A percentile compares a stretch with the other conserved stretches of the same genome.
Conservation (phyloP, 2,888 invertebrate species). For the Calliscelio sp. region DNA sequence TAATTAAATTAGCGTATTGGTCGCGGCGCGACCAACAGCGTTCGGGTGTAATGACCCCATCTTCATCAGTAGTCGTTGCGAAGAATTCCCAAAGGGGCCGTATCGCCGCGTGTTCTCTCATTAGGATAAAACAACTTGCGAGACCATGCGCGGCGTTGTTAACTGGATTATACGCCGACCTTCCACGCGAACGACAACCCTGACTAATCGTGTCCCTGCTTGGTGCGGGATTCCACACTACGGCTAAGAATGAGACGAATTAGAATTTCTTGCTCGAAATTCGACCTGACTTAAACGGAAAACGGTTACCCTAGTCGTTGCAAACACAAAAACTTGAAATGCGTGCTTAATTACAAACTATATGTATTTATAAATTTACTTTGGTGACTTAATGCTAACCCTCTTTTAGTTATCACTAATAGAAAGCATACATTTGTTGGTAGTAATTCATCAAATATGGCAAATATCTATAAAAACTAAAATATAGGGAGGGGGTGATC, state of each 20-base stretch:
- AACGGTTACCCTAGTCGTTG: neutral
- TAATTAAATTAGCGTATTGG: slow-evolving; percentile 71
- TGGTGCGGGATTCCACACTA: slow-evolving; percentile 49
- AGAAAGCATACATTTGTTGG: too few relatives aligned
- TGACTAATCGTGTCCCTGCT: slow-evolving; percentile 63
- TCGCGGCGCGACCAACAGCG: slow-evolving; percentile 55
- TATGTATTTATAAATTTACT: slow-evolving; percentile 51
- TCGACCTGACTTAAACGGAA: slow-evolving; percentile 35
- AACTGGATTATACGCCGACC: slow-evolving; percentile 79
- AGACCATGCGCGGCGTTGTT: slow-evolving; percentile 75
- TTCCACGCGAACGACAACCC: slow-evolving; percentile 70
- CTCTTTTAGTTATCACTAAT: too few relatives aligned
- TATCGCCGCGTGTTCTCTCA: slow-evolving; percentile 83
- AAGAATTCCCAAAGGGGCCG: slow-evolving; percentile 83
- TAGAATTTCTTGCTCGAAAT: slow-evolving; percentile 71
- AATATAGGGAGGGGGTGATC: too few relatives aligned
- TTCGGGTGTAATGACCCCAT: slow-evolving; percentile 82
- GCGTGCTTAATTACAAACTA: slow-evolving; percentile 26
- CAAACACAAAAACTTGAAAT: slow-evolving; percentile 34
- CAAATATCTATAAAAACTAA: too few relatives aligned
- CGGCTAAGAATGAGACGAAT: slow-evolving; percentile 65
- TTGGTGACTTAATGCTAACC: slow-evolving; percentile 12
- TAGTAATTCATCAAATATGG: too few relatives aligned
- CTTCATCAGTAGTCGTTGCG: slow-evolving; percentile 76
- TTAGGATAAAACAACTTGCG: slow-evolving; percentile 84